Conservation (phyloP, 1,140 invertebrate genomes). For the Plectus sambesii region DNA sequence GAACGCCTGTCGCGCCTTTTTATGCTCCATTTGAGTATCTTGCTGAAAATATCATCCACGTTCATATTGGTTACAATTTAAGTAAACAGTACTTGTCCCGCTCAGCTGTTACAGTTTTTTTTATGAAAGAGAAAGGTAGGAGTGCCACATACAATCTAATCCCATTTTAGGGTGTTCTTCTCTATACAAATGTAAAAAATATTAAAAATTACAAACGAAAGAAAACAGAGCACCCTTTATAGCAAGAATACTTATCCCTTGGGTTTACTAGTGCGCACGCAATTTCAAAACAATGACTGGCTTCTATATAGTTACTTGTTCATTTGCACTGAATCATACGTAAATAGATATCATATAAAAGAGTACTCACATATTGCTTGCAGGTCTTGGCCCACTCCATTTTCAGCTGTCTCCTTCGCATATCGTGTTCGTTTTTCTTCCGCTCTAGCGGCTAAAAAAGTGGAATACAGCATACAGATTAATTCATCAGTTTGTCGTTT, state of each 20-base stretch:
- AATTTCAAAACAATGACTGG: constrained; percentile 19
- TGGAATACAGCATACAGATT: background rate
- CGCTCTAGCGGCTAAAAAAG: constrained; percentile 28
- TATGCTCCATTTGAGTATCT: no score
- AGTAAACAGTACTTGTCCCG: constrained; percentile 19
- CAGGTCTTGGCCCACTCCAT: constrained; percentile 26
- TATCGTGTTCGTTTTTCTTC: constrained; percentile 36
- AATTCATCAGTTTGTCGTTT: no score
- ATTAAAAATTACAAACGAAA: no score
- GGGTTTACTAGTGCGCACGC: constrained; percentile 17
- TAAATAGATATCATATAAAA: constrained; percentile 10
- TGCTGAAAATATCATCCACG: no score
- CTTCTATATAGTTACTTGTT: constrained; percentile 27
- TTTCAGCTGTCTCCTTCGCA: constrained; percentile 27
- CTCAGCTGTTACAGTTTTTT: constrained; percentile 17
- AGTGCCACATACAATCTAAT: background rate
- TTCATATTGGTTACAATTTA: constrained; percentile 5
- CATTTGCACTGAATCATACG: constrained; percentile 20
- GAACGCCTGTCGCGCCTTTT: constrained; percentile 7
- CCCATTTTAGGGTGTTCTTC: no score
- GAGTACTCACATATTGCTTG: constrained; percentile 26
- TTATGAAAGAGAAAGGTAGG: background rate
- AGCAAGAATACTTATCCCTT: constrained; percentile 5
- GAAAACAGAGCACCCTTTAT: no score
- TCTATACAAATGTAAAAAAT: no score